Evolutionary conservation across 2,113 vertebrate species (phyloP).

Genomic region (Gavialis gangeticus): DNA sequence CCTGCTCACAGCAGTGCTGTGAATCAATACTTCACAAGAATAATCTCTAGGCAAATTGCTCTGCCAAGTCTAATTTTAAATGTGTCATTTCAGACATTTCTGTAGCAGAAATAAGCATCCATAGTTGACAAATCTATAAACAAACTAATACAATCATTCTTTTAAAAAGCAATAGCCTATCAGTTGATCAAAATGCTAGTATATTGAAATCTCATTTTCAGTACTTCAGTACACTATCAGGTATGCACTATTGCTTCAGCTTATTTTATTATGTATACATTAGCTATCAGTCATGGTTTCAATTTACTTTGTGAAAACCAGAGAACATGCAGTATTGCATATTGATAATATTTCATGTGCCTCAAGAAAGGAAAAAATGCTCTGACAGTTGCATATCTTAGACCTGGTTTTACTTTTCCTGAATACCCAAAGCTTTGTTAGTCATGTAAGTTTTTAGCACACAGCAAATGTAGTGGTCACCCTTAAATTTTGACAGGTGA

Average conservation of each 20-base stretch:
- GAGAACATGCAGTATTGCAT: background rate
- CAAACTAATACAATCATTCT: background rate
- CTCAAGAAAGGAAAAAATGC: background rate
- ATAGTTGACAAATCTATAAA: conserved; percentile 63
- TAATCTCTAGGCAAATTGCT: conserved; percentile 70
- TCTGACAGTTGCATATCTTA: background rate
- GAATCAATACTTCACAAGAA: conserved; percentile 77
- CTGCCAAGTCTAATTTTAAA: conserved; percentile 76
- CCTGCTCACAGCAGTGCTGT: conserved; percentile 84
- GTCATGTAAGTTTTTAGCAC: background rate
- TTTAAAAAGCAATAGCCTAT: conserved; percentile 19
- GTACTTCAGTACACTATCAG: background rate
- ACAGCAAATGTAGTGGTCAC: background rate
- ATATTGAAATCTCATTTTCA: background rate
- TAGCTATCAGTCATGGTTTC: background rate
- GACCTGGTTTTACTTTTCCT: background rate
- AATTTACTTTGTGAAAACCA: background rate
- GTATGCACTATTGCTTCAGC: background rate
- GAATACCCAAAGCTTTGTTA: background rate
- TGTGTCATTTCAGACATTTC: conserved; percentile 66
- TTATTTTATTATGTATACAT: conserved; percentile 23
- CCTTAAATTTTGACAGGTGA: background rate
- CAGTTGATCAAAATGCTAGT: background rate
- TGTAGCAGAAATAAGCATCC: conserved; percentile 57
- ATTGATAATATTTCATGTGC: background rate